These are phyloP conservation scores for Gymnoscelis rufifasciata DNA, from an alignment of 2,888 invertebrate species.

Conservation along the genomic window DNA sequence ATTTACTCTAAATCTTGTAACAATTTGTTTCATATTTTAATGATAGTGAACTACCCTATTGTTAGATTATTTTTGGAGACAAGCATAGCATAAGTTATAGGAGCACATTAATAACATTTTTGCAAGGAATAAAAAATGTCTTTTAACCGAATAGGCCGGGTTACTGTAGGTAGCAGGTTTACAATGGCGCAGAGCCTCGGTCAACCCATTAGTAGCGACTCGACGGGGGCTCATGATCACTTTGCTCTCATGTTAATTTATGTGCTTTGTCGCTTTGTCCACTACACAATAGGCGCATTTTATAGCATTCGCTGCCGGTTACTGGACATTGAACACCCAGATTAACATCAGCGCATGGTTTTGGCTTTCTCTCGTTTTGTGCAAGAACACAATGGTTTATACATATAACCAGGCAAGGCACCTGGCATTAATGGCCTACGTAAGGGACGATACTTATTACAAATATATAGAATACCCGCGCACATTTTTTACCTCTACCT, in stretches of 20 bases:
- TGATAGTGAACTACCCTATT: too few relatives aligned
- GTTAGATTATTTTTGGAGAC: not conserved
- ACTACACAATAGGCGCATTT: conserved; percentile 60
- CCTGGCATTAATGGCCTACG: conserved; percentile 68
- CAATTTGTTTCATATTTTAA: too few relatives aligned
- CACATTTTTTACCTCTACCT: not conserved
- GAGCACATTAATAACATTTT: conserved; percentile 17
- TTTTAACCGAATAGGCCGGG: conserved; percentile 29
- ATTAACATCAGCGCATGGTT: conserved; percentile 70
- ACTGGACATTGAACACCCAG: conserved; percentile 77
- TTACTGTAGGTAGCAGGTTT: conserved; percentile 22
- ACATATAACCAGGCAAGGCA: conserved; percentile 56
- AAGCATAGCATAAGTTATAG: conserved; percentile 18
- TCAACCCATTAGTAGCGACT: conserved; percentile 72
- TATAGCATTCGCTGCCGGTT: conserved; percentile 73
- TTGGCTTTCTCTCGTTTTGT: conserved; percentile 76
- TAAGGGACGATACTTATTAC: conserved; percentile 34
- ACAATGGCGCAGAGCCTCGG: conserved; percentile 39
- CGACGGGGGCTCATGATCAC: conserved; percentile 75
- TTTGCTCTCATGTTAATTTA: conserved; percentile 76
- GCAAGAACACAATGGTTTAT: conserved; percentile 62
- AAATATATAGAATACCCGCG: conserved; percentile 21
- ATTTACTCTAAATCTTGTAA: too few relatives aligned
- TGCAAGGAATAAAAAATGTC: conserved; percentile 34
- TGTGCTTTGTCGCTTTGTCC: conserved; percentile 75